Evolutionary conservation across 2,888 invertebrate species (phyloP), one percentile per base, ranked within the genome.

Genomic region (Ischnura elegans): DNA sequence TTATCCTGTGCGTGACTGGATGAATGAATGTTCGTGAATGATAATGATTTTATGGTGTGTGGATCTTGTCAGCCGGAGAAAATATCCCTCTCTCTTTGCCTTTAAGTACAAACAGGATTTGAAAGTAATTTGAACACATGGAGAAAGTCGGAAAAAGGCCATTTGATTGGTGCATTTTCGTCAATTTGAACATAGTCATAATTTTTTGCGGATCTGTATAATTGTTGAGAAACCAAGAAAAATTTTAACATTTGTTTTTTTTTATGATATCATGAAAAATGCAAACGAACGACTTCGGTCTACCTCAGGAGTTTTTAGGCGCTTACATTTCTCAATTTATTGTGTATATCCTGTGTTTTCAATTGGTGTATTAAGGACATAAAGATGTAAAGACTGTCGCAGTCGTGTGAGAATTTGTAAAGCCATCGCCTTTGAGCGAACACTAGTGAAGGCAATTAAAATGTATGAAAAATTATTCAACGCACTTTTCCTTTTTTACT

Each of bases 371-470:
- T 90, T 21, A 90, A 90, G 61, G 61, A 90, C 55, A 87, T 87
- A 90, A 90, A 90, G 29, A 90, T 90, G 90, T 90, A 61, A 90
- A 90, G 90, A 90, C 90, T 90, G 90, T 90, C 90, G 90, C 90
- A 42, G 43, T 66, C 61, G 90, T 90, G 90, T 90, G 90, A 90
- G 90, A 90, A 90, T 90, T 90, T 90, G 90, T 90, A 90, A 90
- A 90, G 90, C 90, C 90, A 66, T 90, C 90, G 90, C 90, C 90
- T 66, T 90, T 61, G 90, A 90, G 90, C 90, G 90, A 90, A 90
- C 90, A 66, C 42, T 90, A 90, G 90, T 90, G 90, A 61, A 90
- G 90, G 90, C 90, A 90, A 51, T 90, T 90, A 90, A 90, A 90
- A 90, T 90, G 90, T 61, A 61, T 90, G 43, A 90, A 90, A 87